Conservation (phyloP, 2,888 invertebrate species). For the Anarsia innoxiella region DNA sequence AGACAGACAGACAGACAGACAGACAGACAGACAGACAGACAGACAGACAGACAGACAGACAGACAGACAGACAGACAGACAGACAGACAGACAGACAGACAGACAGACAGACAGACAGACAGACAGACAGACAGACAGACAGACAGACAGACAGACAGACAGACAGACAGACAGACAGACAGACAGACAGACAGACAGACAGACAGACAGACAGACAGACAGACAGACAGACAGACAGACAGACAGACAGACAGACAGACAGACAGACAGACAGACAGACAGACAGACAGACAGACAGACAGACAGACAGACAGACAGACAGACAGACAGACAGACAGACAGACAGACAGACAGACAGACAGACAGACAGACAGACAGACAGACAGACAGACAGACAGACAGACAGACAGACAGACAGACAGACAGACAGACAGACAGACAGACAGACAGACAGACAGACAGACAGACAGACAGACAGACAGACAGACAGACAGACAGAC, state of each 20-base stretch:
- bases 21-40: conserved; percentile 6
- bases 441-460: conserved; percentile 5
- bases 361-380: conserved; percentile 6
- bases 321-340: conserved; percentile 5
- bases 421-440: conserved; percentile 6
- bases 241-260: conserved; percentile 5
- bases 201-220: conserved; percentile 6
- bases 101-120: conserved; percentile 6
- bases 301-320: conserved; percentile 6
- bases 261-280: conserved; percentile 5
- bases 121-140: conserved; percentile 6
- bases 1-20: conserved; percentile 6
- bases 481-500: conserved; percentile 6
- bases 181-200: conserved; percentile 5
- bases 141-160: conserved; percentile 6
- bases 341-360: conserved; percentile 6
- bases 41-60: conserved; percentile 6
- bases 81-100: conserved; percentile 6
- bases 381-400: conserved; percentile 5
- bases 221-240: conserved; percentile 4
- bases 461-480: conserved; percentile 6
- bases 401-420: conserved; percentile 6
- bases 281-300: conserved; percentile 5
- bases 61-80: conserved; percentile 6
- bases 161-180: conserved; percentile 6